Evolutionary conservation across 2,888 invertebrate genomes (phyloP).

Genomic region (Rhopalosiphum nymphaeae): DNA sequence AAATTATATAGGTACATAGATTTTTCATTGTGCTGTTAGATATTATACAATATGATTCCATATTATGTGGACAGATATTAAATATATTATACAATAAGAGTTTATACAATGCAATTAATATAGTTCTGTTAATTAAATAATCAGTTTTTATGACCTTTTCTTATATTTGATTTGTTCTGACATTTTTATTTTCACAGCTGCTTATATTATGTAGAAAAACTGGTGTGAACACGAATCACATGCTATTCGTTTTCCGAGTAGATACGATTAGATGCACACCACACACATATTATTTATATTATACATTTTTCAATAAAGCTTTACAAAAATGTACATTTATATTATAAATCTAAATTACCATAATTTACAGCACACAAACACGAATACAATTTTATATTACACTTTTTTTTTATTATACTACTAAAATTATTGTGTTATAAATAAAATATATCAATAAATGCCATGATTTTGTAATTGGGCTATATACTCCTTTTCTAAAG

Average conservation of each 20-base stretch:
- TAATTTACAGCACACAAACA: background rate
- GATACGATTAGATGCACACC: background rate
- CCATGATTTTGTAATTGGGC: background rate
- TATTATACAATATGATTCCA: background rate
- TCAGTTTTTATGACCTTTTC: background rate
- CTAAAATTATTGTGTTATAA: background rate
- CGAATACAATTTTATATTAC: background rate
- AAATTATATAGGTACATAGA: background rate
- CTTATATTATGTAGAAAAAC: background rate
- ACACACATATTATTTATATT: background rate
- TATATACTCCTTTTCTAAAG: background rate
- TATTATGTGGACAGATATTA: background rate
- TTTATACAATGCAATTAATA: background rate
- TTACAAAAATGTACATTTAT: conserved; percentile 25
- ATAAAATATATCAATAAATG: background rate
- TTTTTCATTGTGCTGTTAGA: background rate
- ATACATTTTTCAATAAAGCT: background rate
- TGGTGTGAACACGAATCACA: background rate
- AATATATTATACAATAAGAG: background rate
- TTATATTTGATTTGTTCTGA: background rate
- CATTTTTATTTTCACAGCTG: background rate
- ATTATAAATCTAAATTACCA: conserved; percentile 5
- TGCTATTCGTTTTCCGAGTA: background rate
- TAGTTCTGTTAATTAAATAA: background rate
- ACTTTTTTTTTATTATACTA: background rate